Base-by-base conservation (phyloP, 2,113 vertebrate genomes). In the Peromyscus polionotus region DNA sequence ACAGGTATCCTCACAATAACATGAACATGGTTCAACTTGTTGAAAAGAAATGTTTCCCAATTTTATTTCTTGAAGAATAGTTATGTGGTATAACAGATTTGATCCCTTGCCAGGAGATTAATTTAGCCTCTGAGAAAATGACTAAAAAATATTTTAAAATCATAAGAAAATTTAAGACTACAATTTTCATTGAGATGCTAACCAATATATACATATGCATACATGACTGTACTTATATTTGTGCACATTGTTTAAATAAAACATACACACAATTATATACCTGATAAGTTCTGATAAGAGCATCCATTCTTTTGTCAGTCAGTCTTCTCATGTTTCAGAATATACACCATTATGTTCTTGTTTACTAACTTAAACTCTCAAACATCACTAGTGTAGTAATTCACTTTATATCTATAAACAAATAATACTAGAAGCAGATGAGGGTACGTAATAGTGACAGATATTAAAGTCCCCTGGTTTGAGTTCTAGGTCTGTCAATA, bases 241-340 rank as follows among this genome's bases (percentile, higher is more conserved):
- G 5, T 59, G 63, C 28, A 67, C 5, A 22, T 33, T 16, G 17
- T 42, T 3, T 68, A 70, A 5, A 70, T 57, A 24, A 88, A n/a
- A 39, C 61, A 12, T 73, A 67, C 7, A 51, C 3, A 89, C 1
- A 45, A 45, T 54, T 70, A n/a, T 70, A 26, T 48, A 93, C 51
- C 22, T 73, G 61, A 54, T 28, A 73, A 24, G 61, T 67, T 88
- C 36, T 85, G 7, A 77, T 86, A 87, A 75, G 59, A 63, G 39
- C 22, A 95, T 96, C 93, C 10, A 10, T 33, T 51, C 19, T 67
- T 72, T 73, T 76, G 61, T 3, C 48, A 57, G n/a, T 24, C 19
- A 80, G 5, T 67, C 31, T 91, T 95, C 13, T 8, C n/a, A 86
- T 94, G 19, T 77, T 96, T 86, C 51, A 77, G 19, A 95, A 77